Evolutionary conservation across 2,113 vertebrate genomes (phyloP).

Genomic region (Psettodes erumei): DNA sequence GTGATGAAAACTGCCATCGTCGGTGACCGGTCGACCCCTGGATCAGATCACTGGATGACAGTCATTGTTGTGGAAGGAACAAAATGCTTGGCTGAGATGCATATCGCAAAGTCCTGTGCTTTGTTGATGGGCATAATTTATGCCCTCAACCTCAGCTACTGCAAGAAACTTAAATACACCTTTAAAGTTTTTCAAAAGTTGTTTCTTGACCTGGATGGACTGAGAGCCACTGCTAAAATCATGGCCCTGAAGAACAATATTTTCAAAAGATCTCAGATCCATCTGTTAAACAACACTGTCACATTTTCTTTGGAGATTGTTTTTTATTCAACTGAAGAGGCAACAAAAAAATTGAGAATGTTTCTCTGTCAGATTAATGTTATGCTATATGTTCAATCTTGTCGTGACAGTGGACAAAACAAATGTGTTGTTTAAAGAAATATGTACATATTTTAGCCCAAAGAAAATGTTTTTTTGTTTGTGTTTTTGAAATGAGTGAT

Average conservation of each 20-base stretch:
- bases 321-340: no score
- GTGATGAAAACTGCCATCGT: background rate
- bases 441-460: no score
- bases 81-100: background rate
- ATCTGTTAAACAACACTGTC: no score
- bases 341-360: no score
- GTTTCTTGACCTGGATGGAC: background rate
- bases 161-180: background rate
- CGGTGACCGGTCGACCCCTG: background rate
- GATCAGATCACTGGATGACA: background rate
- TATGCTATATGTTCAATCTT: no score
- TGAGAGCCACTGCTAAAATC: background rate
- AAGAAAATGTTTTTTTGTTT: no score
- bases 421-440: no score
- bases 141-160: background rate
- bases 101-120: background rate
- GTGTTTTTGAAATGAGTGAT: no score
- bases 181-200: conserved; percentile 2
- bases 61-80: background rate
- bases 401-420: no score
- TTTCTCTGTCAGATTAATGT: no score
- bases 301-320: no score
- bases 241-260: background rate
- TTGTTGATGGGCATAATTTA: background rate
- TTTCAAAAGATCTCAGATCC: background rate